These are phyloP conservation scores for Amblyornis subalaris DNA, from an alignment of 2,113 vertebrate genomes.

Conservation along the genomic window DNA sequence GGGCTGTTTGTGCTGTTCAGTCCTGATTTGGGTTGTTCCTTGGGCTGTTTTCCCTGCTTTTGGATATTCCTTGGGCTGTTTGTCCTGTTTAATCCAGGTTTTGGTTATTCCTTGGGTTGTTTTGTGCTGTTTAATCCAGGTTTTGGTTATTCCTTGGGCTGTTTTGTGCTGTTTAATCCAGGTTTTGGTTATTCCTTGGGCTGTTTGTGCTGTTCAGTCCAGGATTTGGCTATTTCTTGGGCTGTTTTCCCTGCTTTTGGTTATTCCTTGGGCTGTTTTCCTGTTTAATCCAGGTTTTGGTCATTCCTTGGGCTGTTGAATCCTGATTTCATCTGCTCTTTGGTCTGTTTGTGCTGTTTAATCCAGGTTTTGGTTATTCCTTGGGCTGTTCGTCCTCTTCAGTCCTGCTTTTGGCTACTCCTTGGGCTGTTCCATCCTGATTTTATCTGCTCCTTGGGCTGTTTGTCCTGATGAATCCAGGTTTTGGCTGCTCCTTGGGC, in stretches of 20 bases:
- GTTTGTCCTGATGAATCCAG: too few species aligned
- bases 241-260: not conserved
- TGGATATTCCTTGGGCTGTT: not conserved
- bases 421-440: not conserved
- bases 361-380: too few species aligned
- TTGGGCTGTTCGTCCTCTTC: too few species aligned
- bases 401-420: not conserved
- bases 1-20: accelerated
- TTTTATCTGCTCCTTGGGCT: too few species aligned
- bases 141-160: not conserved
- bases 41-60: not conserved
- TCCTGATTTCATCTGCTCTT: not conserved
- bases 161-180: too few species aligned
- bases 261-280: not conserved
- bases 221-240: not conserved
- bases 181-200: not conserved
- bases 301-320: not conserved
- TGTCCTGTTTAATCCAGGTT: not conserved
- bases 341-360: too few species aligned
- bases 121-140: too few species aligned
- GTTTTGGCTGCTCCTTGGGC: not conserved
- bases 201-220: not conserved
- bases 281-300: not conserved
- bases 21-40: not conserved
- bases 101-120: not conserved